phyloP scores from a whole-genome alignment of 2,797 vertebrate genomes.

The Protosalanx chinensis region DNA sequence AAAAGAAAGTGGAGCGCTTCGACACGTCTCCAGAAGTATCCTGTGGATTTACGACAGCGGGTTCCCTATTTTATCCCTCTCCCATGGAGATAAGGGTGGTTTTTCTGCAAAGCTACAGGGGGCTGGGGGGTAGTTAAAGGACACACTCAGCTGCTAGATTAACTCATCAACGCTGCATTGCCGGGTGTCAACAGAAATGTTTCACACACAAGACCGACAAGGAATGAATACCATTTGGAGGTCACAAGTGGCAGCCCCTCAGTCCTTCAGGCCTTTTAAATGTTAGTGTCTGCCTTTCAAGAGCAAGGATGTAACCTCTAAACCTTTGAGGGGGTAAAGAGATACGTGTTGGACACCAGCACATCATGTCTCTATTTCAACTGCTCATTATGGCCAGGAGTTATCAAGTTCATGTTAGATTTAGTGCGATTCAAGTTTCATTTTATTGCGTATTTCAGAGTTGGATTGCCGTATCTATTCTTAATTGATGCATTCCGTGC shows the following conservation, averaged over 20 bases:
- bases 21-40: slow-evolving; percentile 37
- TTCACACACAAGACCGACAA: slow-evolving; percentile 77
- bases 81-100: slow-evolving; percentile 57
- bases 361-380: slow-evolving; percentile 46
- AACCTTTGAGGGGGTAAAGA: slow-evolving; percentile 62
- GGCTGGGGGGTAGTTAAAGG: slow-evolving; percentile 64
- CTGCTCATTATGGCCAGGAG: slow-evolving; percentile 42
- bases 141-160: slow-evolving; percentile 84
- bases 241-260: slow-evolving; percentile 69
- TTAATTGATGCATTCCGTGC: not conserved
- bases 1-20: slow-evolving; percentile 29
- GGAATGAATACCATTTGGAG: slow-evolving; percentile 82
- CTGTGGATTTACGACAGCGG: slow-evolving; percentile 58
- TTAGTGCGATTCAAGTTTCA: slow-evolving; percentile 23
- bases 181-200: slow-evolving; percentile 82
- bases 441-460: not conserved
- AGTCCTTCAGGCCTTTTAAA: slow-evolving; percentile 74
- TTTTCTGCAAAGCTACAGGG: slow-evolving; percentile 63
- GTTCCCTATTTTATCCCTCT: slow-evolving; percentile 46
- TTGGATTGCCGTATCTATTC: not conserved
- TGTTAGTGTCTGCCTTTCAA: slow-evolving; percentile 77
- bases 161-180: slow-evolving; percentile 84
- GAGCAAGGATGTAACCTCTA: slow-evolving; percentile 70
- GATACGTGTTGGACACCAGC: slow-evolving; percentile 46
- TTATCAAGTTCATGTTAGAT: slow-evolving; percentile 37